Evolutionary conservation across 2,888 invertebrate species (phyloP).

Genomic region (Junonia oenone): DNA sequence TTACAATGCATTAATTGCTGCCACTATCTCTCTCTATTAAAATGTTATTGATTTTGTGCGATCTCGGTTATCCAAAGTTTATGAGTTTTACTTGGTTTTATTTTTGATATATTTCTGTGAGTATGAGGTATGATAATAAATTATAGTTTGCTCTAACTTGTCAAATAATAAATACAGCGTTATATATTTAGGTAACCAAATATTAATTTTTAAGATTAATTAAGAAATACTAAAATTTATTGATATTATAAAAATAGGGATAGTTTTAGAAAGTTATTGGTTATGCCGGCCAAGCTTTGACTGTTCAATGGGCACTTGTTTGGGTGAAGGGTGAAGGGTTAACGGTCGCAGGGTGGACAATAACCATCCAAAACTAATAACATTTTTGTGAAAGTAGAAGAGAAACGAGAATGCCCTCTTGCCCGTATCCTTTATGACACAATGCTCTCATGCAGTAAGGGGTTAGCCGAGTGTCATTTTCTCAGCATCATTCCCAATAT

Average conservation of each 20-base stretch:
- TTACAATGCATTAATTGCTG: constrained; percentile 57
- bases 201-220: no score
- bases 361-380: constrained; percentile 76
- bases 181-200: no score
- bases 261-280: constrained; percentile 30
- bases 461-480: constrained; percentile 52
- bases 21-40: constrained; percentile 40
- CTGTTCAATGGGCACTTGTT: constrained; percentile 40
- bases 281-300: constrained; percentile 32
- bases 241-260: neutral
- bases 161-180: no score
- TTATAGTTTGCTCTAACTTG: no score
- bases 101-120: neutral
- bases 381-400: constrained; percentile 70
- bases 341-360: constrained; percentile 60
- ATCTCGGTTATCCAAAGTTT: neutral
- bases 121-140: no score
- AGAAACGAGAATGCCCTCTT: constrained; percentile 58
- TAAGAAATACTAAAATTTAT: no score
- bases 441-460: constrained; percentile 31
- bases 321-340: constrained; percentile 53
- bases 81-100: neutral
- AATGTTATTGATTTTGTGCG: neutral
- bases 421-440: constrained; percentile 53
- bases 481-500: constrained; percentile 42